A percentile compares a stretch with the other conserved stretches of the same genome.
These are phyloP conservation scores for Cuculus canorus DNA, from an alignment of 2,797 vertebrate species.

Conservation along the genomic window DNA sequence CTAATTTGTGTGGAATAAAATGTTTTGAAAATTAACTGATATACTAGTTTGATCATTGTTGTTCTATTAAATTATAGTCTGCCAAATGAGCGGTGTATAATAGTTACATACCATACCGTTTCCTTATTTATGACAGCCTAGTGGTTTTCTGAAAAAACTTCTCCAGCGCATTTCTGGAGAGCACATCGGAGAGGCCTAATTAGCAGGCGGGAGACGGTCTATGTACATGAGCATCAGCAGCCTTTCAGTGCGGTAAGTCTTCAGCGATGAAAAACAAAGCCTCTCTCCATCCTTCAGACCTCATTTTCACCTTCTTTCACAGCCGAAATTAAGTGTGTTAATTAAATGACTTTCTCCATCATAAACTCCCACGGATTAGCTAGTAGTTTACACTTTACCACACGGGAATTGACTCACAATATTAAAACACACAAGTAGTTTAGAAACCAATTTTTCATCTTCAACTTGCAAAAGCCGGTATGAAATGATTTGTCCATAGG, in stretches of 20 bases:
- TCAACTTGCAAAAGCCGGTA: neutral
- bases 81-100: constrained; percentile 68
- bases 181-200: constrained; percentile 54
- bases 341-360: constrained; percentile 46
- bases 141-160: constrained; percentile 11
- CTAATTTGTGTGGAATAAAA: constrained; percentile 99
- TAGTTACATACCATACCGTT: constrained; percentile 30
- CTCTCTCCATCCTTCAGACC: neutral
- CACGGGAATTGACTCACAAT: neutral
- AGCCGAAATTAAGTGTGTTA: constrained; percentile 60
- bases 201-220: constrained; percentile 55
- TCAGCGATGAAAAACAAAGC: constrained; percentile 21
- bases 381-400: constrained; percentile 27
- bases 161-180: neutral
- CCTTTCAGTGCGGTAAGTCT: neutral
- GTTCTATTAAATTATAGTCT: constrained; percentile 76
- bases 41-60: constrained; percentile 75
- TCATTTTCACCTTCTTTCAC: constrained; percentile 33
- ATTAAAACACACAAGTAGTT: neutral
- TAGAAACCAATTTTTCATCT: neutral
- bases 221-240: neutral
- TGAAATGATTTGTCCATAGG: neutral
- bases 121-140: constrained; percentile 28
- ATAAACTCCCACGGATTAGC: constrained; percentile 24
- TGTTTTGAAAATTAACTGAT: constrained; percentile 87